Percentiles rank a stretch among this genome's conserved stretches.
phyloP scores from a whole-genome alignment of 2,113 vertebrate genomes.

The Paralichthys olivaceus region DNA sequence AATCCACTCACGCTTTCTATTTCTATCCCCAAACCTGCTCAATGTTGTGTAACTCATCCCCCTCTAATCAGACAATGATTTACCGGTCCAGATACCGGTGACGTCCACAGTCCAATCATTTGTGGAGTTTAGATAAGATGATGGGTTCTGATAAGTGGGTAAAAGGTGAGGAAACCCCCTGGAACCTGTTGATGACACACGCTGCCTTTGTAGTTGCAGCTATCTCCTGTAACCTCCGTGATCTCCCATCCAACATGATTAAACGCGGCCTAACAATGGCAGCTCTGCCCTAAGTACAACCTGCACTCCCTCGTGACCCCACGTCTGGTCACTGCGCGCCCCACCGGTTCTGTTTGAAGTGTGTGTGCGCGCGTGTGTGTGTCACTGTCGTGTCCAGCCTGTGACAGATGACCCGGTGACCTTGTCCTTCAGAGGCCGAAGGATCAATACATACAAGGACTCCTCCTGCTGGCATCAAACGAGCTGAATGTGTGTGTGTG shows the following conservation, averaged over 20 bases:
- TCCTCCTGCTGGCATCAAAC: slow-evolving; percentile 59
- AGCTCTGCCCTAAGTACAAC: slow-evolving; percentile 61
- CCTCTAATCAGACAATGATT: not conserved
- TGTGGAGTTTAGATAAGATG: slow-evolving; percentile 14
- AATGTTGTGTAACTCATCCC: not conserved
- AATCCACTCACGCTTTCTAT: slow-evolving; percentile 15
- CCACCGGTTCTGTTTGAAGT: slow-evolving; percentile 71
- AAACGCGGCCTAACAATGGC: slow-evolving; percentile 64
- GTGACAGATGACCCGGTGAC: slow-evolving; percentile 72
- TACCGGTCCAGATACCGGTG: not conserved
- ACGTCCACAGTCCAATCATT: not conserved
- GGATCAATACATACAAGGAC: slow-evolving; percentile 73
- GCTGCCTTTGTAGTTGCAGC: slow-evolving; percentile 53
- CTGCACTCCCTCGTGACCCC: slow-evolving; percentile 65
- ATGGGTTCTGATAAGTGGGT: slow-evolving; percentile 6
- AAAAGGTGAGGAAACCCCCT: slow-evolving; percentile 47
- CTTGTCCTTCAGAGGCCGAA: slow-evolving; percentile 71
- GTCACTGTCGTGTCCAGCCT: slow-evolving; percentile 58
- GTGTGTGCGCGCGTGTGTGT: slow-evolving; percentile 28
- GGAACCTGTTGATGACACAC: slow-evolving; percentile 44
- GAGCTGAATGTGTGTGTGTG: slow-evolving; percentile 39
- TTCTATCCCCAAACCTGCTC: slow-evolving; percentile 2
- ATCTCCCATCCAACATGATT: slow-evolving; percentile 58
- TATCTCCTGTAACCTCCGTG: slow-evolving; percentile 54
- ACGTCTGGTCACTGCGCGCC: slow-evolving; percentile 51